Evolutionary conservation across 2,113 vertebrate species (phyloP), one percentile per base, ranked within the genome.

Genomic region (Gymnobelideus leadbeateri): DNA sequence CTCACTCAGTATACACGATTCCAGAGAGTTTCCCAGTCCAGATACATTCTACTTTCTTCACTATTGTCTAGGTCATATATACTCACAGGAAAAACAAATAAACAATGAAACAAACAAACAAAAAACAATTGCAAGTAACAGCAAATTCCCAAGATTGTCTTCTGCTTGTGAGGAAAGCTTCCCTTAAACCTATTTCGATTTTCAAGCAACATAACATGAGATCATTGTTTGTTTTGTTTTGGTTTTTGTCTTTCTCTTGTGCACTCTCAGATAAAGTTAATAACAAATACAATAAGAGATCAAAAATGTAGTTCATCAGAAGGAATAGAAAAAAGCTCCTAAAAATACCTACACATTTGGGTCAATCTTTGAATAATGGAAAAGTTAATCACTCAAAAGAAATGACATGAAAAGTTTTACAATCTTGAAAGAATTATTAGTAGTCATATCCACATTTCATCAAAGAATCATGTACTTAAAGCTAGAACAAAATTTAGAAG

Each of bases 401-500:
- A 90, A 47, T 61, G 3, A 77, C 52, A 47, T 6, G 31, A 28
- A 49, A 6, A 93, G 1, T 91, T 92, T 91, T 84, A 53, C 8
- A 94, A 49, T 37, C 93, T 55, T 92, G 52, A 93, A 11, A 96
- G 47, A n/a, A 93, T 49, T 95, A 8, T 8, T 89, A 9, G 53
- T 89, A 68, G 50, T 89, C 68, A 37, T 37, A 9, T n/a, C 8
- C 10, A 31, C 31, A 31, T 19, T 50, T 51, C 37, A 51, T 51
- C 68, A 77, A 26, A 50, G 55, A 84, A 21, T 93, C 52, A 51
- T 21, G 1, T 51, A 92, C 93, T 91, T 37, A 1, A 19, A 95
- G 57, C 3, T 91, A 90, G 90, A 54, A 84, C 89, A 93, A 93
- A 28, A 23, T 92, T 28, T 43, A n/a, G 43, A 95, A 28, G 16